Evolutionary conservation across 2,888 invertebrate genomes (phyloP), one percentile per base, ranked within the genome.

Genomic region (Matsumyia berberina): DNA sequence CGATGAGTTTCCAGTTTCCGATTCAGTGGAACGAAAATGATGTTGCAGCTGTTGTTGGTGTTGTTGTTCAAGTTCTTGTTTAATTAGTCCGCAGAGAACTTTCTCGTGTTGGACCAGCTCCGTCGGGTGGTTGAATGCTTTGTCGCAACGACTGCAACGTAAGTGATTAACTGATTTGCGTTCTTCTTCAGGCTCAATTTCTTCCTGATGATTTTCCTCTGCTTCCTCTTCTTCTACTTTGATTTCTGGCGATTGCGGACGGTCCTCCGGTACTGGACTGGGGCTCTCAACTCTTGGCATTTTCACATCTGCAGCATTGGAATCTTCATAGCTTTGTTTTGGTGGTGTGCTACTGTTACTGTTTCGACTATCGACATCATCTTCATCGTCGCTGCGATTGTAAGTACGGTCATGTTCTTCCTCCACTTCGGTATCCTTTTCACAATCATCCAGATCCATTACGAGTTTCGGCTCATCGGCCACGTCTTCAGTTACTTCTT

Each of bases 71-170:
- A 95, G 95, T 67, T 90, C 88, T 24, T 88, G 89, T 87, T 90
- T 90, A 37, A 91, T 89, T 37, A 90, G 82, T 19, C 93, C 93
- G 87, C 94, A 94, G 19, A 93, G 90, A 66, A 94, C 93, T 89
- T 95, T 95, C 88, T 96, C 96, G 88, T 96, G 96, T 88, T 96
- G 95, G 88, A 95, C 92, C 74, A 95, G 90, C 81, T 94, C 94
- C 46, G 93, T 93, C 86, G 93, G 93, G 87, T 93, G 93, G 85
- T 92, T 93, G 88, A 95, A 95, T 35, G 91, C 90, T 86, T 93
- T 93, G 87, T 93, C 93, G 89, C 95, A 95, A 88, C 93, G 93
- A 58, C 91, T 90, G 90, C 95, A 95, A 82, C 92, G 93, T 66
- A 93, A 89, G 1, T 90, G 88, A 9, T 73, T 62, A 7, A 62